Evolutionary conservation across 2,888 invertebrate species (phyloP).

Genomic region (Erebia palarica): DNA sequence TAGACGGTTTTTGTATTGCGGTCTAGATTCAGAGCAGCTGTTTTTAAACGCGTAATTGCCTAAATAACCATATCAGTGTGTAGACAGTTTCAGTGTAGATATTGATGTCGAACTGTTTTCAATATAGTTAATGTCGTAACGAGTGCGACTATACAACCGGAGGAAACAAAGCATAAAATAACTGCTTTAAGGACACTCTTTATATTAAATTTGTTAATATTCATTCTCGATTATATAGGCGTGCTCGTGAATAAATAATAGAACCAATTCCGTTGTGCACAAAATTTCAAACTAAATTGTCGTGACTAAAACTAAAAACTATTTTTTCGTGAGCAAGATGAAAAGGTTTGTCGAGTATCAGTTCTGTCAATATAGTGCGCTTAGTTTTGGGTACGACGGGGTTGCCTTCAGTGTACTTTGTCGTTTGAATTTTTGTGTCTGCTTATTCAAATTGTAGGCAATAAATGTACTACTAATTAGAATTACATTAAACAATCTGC

Average conservation of each 20-base stretch:
- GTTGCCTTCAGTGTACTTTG: background rate
- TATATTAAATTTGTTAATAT: too few relatives aligned
- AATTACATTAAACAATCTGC: slow-evolving; percentile 23
- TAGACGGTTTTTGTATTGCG: slow-evolving; percentile 41
- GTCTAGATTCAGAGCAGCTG: slow-evolving; percentile 47
- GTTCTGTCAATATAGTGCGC: background rate
- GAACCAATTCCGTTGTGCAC: background rate
- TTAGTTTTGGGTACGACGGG: background rate
- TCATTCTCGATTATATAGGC: slow-evolving; percentile 4
- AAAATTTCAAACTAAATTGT: slow-evolving; percentile 1
- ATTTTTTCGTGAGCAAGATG: background rate
- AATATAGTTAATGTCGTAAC: slow-evolving; percentile 25
- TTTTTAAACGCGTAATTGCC: slow-evolving; percentile 29
- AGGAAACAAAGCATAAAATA: background rate
- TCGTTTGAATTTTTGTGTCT: slow-evolving; percentile 27
- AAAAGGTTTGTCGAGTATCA: background rate
- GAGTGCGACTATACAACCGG: slow-evolving; percentile 8
- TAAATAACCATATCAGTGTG: slow-evolving; percentile 38
- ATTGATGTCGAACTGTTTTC: slow-evolving; percentile 31
- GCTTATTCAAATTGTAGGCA: slow-evolving; percentile 32
- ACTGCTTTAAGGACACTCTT: background rate
- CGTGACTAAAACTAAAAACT: background rate
- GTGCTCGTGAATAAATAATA: slow-evolving; percentile 4
- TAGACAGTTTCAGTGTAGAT: slow-evolving; percentile 32
- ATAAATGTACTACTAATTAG: slow-evolving; percentile 33